Conservation (phyloP, 2,113 vertebrate species). For the Zingel zingel region DNA sequence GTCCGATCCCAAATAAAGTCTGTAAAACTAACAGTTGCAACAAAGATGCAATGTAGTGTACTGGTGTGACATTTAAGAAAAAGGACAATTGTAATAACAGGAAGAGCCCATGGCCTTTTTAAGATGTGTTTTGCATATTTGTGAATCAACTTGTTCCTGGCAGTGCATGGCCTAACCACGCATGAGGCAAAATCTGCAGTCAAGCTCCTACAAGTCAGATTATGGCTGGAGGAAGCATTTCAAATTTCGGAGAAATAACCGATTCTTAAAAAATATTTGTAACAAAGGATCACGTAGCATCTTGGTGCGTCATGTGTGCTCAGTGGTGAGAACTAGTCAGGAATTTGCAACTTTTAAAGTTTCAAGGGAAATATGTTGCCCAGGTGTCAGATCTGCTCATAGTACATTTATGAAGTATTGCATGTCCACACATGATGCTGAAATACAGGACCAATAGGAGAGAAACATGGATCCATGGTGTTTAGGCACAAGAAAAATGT, state of each 20-base stretch:
- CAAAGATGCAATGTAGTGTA: background rate
- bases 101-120: background rate
- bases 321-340: constrained; percentile 28
- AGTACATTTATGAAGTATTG: background rate
- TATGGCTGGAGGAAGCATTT: background rate
- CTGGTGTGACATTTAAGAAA: background rate
- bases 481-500: background rate
- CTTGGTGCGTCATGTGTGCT: background rate
- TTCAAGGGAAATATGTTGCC: background rate
- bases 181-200: background rate
- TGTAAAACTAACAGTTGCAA: background rate
- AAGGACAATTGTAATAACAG: background rate
- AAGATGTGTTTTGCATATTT: background rate
- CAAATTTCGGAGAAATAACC: background rate
- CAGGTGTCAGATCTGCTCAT: background rate
- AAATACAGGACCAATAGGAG: background rate
- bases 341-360: constrained; percentile 5
- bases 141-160: background rate
- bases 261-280: background rate
- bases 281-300: background rate
- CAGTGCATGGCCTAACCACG: background rate
- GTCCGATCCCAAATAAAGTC: background rate
- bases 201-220: background rate
- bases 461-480: background rate
- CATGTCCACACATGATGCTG: background rate